These are phyloP conservation scores for Boloria selene DNA, from an alignment of 2,888 invertebrate species.

Conservation along the genomic window DNA sequence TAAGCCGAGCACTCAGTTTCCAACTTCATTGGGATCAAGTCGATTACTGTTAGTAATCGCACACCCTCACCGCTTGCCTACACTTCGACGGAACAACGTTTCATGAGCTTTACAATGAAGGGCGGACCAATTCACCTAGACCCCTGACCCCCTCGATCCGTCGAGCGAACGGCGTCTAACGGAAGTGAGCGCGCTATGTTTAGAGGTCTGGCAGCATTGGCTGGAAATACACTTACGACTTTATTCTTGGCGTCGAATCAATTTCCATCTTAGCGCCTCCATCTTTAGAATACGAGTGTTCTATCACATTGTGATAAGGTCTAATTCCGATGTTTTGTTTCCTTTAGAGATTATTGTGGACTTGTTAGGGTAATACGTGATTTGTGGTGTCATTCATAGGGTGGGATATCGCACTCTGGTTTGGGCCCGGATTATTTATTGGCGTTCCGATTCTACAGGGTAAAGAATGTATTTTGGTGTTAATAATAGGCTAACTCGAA, in stretches of 20 bases:
- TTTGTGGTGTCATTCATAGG: conserved; percentile 59
- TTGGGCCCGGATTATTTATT: conserved; percentile 16
- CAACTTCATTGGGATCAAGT: conserved; percentile 77
- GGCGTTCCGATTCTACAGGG: conserved; percentile 43
- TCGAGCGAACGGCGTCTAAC: conserved; percentile 41
- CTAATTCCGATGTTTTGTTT: conserved; percentile 58
- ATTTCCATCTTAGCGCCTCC: conserved; percentile 68
- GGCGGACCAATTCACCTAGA: conserved; percentile 48
- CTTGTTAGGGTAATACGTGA: conserved; percentile 75
- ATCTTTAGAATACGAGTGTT: conserved; percentile 47
- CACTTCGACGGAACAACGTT: conserved; percentile 55
- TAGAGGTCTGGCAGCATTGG: conserved; percentile 46
- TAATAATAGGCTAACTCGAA: conserved; percentile 34
- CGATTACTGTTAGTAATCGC: conserved; percentile 76
- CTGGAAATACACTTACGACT: conserved; percentile 56
- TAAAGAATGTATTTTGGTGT: conserved; percentile 27
- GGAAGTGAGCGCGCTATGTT: conserved; percentile 54
- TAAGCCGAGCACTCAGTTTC: conserved; percentile 56
- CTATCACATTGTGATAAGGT: conserved; percentile 55
- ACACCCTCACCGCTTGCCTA: conserved; percentile 66
- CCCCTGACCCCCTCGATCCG: conserved; percentile 42
- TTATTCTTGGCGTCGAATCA: conserved; percentile 71
- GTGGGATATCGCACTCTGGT: conserved; percentile 32
- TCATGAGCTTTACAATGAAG: conserved; percentile 52
- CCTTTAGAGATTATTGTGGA: conserved; percentile 55